Evolutionary conservation across 2,888 invertebrate genomes (phyloP), one percentile per base, ranked within the genome.

Genomic region (Drosophila pseudotakahashii): DNA sequence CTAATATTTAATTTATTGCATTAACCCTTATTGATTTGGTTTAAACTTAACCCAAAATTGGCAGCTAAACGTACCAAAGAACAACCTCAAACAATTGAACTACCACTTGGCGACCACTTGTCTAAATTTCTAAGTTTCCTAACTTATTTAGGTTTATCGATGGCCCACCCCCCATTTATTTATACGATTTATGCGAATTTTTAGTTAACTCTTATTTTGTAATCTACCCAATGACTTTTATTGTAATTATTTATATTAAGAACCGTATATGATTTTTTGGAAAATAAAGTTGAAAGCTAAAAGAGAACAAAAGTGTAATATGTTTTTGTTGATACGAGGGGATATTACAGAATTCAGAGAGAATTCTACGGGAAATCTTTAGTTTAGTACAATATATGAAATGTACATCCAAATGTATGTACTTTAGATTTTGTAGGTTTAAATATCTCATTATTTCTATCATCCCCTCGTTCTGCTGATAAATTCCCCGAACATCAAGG

Each of bases 51-150:
- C 72, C 73, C 52, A 55, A 77, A 82, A 88, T 85, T 82, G 81
- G 82, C 89, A 89, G 89, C 89, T 89, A 89, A 89, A 78, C 76
- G 83, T 82, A 89, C 89, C 89, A 89, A 89, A 89, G 90, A 89
- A 80, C 52, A 67, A 68, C 54, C 80, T 41, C 67, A 62, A 47
- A 58, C 57, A 58, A 73, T 53, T 58, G 58, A 62, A 47, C 47
- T 39, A 52, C 60, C 59, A 62, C 78, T 69, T 76, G 58, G 63
- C 55, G 60, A 57, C 41, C 51, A 62, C 41, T 62, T 79, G 55
- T 79, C 74, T 30, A 79, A 85, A 73, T 74, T 76, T 45, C n/a
- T n/a, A n/a, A 64, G 19, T 64, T 50, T 75, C 55, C 63, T 77
- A 58, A 79, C 57, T 76, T 44, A 50, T 54, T 54, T 48, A 47